Evolutionary conservation across 2,797 vertebrate genomes (phyloP).

Genomic region (Sebastes variabilis): DNA sequence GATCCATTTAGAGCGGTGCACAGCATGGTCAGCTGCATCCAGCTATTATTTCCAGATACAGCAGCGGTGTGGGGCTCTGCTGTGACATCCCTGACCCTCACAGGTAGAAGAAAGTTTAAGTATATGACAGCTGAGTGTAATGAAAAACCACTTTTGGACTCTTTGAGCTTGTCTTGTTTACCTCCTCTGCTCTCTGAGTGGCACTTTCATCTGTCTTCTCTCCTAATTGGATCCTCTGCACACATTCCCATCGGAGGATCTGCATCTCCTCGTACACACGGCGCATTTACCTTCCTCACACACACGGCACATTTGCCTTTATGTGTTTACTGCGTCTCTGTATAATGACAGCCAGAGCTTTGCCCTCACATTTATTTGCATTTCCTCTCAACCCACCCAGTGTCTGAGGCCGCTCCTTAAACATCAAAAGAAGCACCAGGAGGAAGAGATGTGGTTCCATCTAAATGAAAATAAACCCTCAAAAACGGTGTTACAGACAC

Average conservation of each 20-base stretch:
- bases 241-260: slow-evolving; percentile 80
- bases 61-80: slow-evolving; percentile 28
- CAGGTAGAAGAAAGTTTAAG: slow-evolving; percentile 68
- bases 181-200: slow-evolving; percentile 82
- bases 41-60: slow-evolving; percentile 51
- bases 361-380: slow-evolving; percentile 80
- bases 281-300: slow-evolving; percentile 72
- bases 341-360: slow-evolving; percentile 82
- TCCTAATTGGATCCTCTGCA: slow-evolving; percentile 85
- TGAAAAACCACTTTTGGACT: slow-evolving; percentile 86
- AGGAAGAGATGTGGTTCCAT: slow-evolving; percentile 65
- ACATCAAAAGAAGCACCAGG: slow-evolving; percentile 75
- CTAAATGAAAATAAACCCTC: slow-evolving; percentile 79
- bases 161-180: slow-evolving; percentile 84
- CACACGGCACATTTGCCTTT: slow-evolving; percentile 68
- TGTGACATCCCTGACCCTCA: slow-evolving; percentile 64
- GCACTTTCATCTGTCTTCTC: slow-evolving; percentile 86
- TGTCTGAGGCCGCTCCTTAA: slow-evolving; percentile 71
- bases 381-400: slow-evolving; percentile 76
- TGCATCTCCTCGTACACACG: slow-evolving; percentile 71
- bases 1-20: slow-evolving; percentile 55
- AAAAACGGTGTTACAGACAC: slow-evolving; percentile 70
- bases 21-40: slow-evolving; percentile 45
- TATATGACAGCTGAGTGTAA: slow-evolving; percentile 76
- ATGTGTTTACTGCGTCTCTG: slow-evolving; percentile 74